Percentiles rank a stretch among this genome's conserved stretches.
These are phyloP conservation scores for Betta splendens DNA, from an alignment of 2,797 vertebrate genomes.

Conservation along the genomic window DNA sequence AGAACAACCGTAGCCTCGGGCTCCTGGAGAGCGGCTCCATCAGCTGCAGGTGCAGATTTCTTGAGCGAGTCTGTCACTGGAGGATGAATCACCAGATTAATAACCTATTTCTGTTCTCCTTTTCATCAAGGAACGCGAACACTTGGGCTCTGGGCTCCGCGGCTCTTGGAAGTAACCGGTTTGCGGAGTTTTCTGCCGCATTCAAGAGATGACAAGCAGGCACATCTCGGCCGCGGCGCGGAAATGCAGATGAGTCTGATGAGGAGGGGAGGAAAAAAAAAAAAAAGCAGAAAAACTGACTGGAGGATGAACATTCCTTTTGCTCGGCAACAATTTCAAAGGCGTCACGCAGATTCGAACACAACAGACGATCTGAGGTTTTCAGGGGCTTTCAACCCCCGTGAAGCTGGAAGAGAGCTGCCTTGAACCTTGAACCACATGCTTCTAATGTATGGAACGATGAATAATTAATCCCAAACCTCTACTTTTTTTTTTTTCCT, in stretches of 20 bases:
- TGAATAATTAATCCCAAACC: conserved; percentile 62
- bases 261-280: background rate
- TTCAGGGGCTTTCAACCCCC: conserved; percentile 23
- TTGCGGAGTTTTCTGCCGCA: conserved; percentile 19
- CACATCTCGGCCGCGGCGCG: conserved; percentile 4
- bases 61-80: conserved; percentile 42
- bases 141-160: conserved; percentile 30
- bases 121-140: conserved; percentile 53
- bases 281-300: conserved; percentile 11
- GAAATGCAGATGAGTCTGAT: conserved; percentile 21
- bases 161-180: conserved; percentile 22
- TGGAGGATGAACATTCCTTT: conserved; percentile 30
- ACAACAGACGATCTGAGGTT: conserved; percentile 43
- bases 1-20: conserved; percentile 51
- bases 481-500: conserved; percentile 41
- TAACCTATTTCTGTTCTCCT: conserved; percentile 64
- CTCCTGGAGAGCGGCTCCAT: conserved; percentile 36
- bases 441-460: conserved; percentile 46
- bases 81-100: conserved; percentile 65
- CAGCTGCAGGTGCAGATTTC: conserved; percentile 51
- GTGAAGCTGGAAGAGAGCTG: conserved; percentile 15
- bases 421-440: conserved; percentile 47
- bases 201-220: conserved; percentile 17
- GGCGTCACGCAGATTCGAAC: conserved; percentile 24
- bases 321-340: conserved; percentile 39